Evolutionary conservation across 2,888 invertebrate genomes (phyloP).

Genomic region (Agrypnus murinus): DNA sequence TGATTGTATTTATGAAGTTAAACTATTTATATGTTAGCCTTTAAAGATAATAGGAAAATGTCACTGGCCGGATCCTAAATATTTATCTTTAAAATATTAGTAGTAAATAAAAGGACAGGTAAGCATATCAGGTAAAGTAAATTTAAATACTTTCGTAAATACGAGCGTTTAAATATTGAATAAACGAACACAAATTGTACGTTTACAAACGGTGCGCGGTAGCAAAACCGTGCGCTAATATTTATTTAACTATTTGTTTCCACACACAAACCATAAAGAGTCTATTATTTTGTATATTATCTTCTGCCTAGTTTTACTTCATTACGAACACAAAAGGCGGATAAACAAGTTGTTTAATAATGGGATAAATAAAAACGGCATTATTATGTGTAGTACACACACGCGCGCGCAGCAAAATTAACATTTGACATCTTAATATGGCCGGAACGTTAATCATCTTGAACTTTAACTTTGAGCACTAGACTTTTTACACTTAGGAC

Average conservation of each 20-base stretch:
- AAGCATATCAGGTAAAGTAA: slow-evolving; percentile 52
- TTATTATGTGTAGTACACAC: slow-evolving; percentile 15
- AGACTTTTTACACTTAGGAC: slow-evolving; percentile 17
- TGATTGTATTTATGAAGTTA: too few relatives aligned
- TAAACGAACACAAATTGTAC: slow-evolving; percentile 36
- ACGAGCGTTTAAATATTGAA: slow-evolving; percentile 55
- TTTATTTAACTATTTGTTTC: too few relatives aligned
- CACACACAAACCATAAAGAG: too few relatives aligned
- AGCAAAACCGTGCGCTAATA: slow-evolving; percentile 48
- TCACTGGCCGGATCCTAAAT: slow-evolving; percentile 23
- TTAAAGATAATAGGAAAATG: too few relatives aligned
- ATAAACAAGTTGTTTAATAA: slow-evolving; percentile 35
- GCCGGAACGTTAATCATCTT: slow-evolving; percentile 32
- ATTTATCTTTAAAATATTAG: slow-evolving; percentile 21
- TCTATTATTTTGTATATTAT: too few relatives aligned
- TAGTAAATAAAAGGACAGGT: slow-evolving; percentile 2
- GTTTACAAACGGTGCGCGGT: slow-evolving; percentile 52
- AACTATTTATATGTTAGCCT: too few relatives aligned
- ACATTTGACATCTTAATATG: slow-evolving; percentile 43
- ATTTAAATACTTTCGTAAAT: slow-evolving; percentile 54
- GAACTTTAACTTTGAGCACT: slow-evolving; percentile 19
- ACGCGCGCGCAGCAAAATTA: slow-evolving; percentile 33
- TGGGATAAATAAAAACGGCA: slow-evolving; percentile 34
- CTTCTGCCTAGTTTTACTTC: slow-evolving; percentile 22
- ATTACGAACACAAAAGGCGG: slow-evolving; percentile 27